Percentiles rank a stretch among this genome's conserved stretches.
These are phyloP conservation scores for Orgyia antiqua DNA, from an alignment of 2,888 invertebrate species.

Conservation along the genomic window DNA sequence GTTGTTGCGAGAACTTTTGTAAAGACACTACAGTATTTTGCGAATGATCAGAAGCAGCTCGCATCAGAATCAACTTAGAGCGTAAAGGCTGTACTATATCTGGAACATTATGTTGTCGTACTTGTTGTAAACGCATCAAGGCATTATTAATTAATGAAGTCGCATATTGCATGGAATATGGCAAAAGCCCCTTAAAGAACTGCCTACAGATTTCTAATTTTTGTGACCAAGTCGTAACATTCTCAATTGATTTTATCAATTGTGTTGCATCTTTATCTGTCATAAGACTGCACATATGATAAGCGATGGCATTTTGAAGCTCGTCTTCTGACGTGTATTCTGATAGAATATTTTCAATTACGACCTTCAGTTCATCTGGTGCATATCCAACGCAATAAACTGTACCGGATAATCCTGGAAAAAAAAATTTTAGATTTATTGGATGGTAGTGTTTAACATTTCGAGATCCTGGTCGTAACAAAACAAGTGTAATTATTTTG, in stretches of 20 bases:
- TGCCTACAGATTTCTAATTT: slow-evolving; percentile 31
- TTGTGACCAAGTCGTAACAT: slow-evolving; percentile 27
- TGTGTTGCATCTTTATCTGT: slow-evolving; percentile 13
- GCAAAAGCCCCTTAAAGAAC: slow-evolving; percentile 25
- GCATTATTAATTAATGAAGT: slow-evolving; percentile 32
- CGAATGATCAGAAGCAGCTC: slow-evolving; percentile 5
- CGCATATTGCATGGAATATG: slow-evolving; percentile 35
- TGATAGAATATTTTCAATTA: slow-evolving; percentile 22
- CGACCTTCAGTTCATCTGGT: slow-evolving; percentile 30
- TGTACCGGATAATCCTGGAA: slow-evolving; percentile 42
- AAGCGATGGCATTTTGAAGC: slow-evolving; percentile 29
- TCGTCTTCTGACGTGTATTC: slow-evolving; percentile 18
- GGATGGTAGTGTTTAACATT: too few relatives aligned
- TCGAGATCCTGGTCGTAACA: too few relatives aligned
- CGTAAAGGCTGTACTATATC: slow-evolving; percentile 21
- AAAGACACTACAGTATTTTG: background rate
- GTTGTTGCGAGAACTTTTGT: slow-evolving; percentile 9
- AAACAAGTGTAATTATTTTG: too few relatives aligned
- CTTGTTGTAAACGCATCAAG: slow-evolving; percentile 27
- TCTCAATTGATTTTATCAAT: slow-evolving; percentile 17
- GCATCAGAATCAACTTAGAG: slow-evolving; percentile 30
- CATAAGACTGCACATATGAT: slow-evolving; percentile 33
- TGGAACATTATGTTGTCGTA: slow-evolving; percentile 15
- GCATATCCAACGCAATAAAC: slow-evolving; percentile 44
- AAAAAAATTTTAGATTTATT: background rate